Evolutionary conservation across 1,140 invertebrate genomes (phyloP), one percentile per base, ranked within the genome.

Genomic region (Solen grandis): DNA sequence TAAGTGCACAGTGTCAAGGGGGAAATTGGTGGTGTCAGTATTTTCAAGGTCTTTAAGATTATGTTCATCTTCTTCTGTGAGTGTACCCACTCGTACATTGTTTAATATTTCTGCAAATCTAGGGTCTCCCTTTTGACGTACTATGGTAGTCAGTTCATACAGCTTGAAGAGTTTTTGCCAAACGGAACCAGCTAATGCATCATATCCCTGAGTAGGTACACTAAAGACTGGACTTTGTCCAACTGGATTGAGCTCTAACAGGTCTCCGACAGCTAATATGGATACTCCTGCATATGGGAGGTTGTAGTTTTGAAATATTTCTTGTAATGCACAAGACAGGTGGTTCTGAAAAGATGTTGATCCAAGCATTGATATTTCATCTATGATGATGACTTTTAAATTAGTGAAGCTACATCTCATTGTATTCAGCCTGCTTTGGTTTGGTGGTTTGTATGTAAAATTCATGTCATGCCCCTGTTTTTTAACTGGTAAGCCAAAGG

Each of bases 71-170:
- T 59, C 25, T 33, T 66, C 54, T 59, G 62, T 79, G 5, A 79
- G 46, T 5, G 19, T 68, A 69, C 76, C 76, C 57, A 65, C 52
- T 41, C 76, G 22, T 79, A 79, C 62, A 22, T 65, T 55, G 41
- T 63, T 66, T 19, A 80, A 52, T 22, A 68, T 69, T 38, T 69
- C 50, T 5, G 75, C 63, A 69, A 80, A 80, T 62, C 29, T 54
- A 41, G 77, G 77, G 35, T 80, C 77, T 69, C 77, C 77, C 55
- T 80, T 80, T 70, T 80, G 77, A n/a, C 77, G 33, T 4, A 80
- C 77, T 46, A 80, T 80, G 10, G 50, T 33, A 25, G 77, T 80
- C 25, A 80, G 41, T 72, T 79, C 65, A 62, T 70, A 62, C 5
- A 80, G 41, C 54, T 25, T 38, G 77, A 80, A 80, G 31, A 54